A percentile compares a stretch with the other conserved stretches of the same genome.
These are phyloP conservation scores for Oreonectes daqikongensis DNA, from an alignment of 2,797 vertebrate genomes.

Conservation along the genomic window DNA sequence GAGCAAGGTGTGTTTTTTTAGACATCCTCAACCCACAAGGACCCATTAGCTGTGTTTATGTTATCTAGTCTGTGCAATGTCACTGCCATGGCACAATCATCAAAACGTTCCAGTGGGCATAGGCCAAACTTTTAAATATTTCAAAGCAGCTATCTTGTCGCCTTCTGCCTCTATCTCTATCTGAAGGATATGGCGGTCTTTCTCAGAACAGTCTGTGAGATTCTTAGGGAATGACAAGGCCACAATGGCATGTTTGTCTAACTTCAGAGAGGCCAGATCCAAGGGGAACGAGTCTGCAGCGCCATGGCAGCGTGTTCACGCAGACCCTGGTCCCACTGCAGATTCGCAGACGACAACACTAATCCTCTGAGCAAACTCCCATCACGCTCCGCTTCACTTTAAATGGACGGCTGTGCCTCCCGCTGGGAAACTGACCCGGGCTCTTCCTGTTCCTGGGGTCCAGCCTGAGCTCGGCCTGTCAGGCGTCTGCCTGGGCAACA, in stretches of 20 bases:
- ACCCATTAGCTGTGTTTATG: constrained; percentile 27
- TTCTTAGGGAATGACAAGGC: constrained; percentile 65
- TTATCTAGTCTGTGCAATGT: constrained; percentile 25
- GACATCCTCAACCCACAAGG: constrained; percentile 38
- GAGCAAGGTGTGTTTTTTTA: constrained; percentile 61
- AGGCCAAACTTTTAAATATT: constrained; percentile 31
- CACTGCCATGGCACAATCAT: constrained; percentile 20
- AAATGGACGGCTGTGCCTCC: constrained; percentile 60
- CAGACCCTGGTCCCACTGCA: constrained; percentile 46
- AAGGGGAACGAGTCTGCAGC: constrained; percentile 48
- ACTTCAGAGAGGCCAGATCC: constrained; percentile 55
- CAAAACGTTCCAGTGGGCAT: not conserved
- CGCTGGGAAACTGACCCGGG: constrained; percentile 59
- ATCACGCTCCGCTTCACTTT: constrained; percentile 69
- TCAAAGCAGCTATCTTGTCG: constrained; percentile 39
- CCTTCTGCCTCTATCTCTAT: constrained; percentile 14
- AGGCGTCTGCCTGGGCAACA: constrained; percentile 52
- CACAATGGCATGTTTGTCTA: constrained; percentile 50
- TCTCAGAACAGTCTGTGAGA: constrained; percentile 51
- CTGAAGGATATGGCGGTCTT: constrained; percentile 40
- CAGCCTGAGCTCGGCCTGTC: constrained; percentile 50
- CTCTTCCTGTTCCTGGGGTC: constrained; percentile 45
- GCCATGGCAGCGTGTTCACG: constrained; percentile 13
- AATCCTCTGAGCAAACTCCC: constrained; percentile 74
- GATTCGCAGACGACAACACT: constrained; percentile 64